Conservation (phyloP, 1,140 invertebrate species). For the Portunus trituberculatus region DNA sequence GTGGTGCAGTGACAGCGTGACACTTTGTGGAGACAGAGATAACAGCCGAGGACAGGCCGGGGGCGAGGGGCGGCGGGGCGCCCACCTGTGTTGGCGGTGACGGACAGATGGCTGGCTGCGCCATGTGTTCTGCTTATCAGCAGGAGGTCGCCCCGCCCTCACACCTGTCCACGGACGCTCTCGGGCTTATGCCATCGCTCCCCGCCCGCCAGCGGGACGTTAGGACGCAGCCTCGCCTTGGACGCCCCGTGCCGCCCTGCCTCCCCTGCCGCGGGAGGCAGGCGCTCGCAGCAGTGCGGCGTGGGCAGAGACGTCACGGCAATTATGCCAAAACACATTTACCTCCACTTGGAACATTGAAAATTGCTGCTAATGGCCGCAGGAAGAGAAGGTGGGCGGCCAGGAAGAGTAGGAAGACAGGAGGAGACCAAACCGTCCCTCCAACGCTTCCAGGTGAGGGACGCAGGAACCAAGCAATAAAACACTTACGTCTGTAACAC, state of each 20-base stretch:
- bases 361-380: constrained; percentile 54
- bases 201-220: not conserved
- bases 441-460: not conserved
- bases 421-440: constrained; percentile 77
- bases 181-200: not conserved
- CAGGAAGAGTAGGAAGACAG: not conserved
- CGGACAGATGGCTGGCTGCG: constrained; percentile 39
- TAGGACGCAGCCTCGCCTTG: not conserved
- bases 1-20: not conserved
- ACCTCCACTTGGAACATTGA: constrained; percentile 55
- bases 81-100: constrained; percentile 28
- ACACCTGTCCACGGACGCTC: not conserved
- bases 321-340: constrained; percentile 65
- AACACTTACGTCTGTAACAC: not conserved
- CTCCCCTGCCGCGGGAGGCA: not conserved
- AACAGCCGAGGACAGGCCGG: not conserved
- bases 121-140: constrained; percentile 32
- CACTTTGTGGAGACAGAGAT: not conserved
- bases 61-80: not conserved
- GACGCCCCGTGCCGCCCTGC: not conserved
- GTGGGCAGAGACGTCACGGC: not conserved
- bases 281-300: not conserved
- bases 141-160: not conserved
- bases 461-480: not conserved
- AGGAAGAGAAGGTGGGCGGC: not conserved